These are phyloP conservation scores for Pocillopora damicornis DNA, from an alignment of 64 coral and sea anemone species.

Conservation along the genomic window DNA sequence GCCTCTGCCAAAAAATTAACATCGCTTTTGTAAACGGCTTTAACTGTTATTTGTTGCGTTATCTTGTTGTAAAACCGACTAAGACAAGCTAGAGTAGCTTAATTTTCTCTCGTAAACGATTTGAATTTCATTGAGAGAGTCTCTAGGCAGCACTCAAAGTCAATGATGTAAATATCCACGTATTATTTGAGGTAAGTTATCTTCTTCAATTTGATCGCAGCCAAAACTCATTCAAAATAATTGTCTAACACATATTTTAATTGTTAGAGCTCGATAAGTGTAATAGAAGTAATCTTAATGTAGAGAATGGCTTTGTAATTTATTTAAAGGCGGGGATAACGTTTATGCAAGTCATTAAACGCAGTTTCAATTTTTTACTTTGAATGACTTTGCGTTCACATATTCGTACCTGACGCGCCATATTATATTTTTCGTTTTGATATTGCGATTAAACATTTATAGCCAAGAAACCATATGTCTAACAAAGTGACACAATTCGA, in stretches of 20 bases:
- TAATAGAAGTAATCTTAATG: background rate
- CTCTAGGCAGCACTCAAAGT: background rate
- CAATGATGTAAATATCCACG: background rate
- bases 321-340: background rate
- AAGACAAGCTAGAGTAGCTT: background rate
- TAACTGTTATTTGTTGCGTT: background rate
- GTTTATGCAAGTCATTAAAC: background rate
- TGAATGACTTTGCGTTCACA: background rate
- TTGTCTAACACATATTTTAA: background rate
- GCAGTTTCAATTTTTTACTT: background rate
- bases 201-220: background rate
- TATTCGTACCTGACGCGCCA: background rate
- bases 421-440: constrained; percentile 5
- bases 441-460: constrained; percentile 35
- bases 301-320: background rate
- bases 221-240: background rate
- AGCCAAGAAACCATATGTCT: constrained; percentile 9
- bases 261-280: background rate
- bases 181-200: background rate
- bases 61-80: background rate
- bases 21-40: background rate
- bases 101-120: background rate
- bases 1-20: background rate
- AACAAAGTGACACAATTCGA: background rate
- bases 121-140: background rate